Evolutionary conservation across 2,888 invertebrate genomes (phyloP).

Genomic region (Ophonus ardosiacus): DNA sequence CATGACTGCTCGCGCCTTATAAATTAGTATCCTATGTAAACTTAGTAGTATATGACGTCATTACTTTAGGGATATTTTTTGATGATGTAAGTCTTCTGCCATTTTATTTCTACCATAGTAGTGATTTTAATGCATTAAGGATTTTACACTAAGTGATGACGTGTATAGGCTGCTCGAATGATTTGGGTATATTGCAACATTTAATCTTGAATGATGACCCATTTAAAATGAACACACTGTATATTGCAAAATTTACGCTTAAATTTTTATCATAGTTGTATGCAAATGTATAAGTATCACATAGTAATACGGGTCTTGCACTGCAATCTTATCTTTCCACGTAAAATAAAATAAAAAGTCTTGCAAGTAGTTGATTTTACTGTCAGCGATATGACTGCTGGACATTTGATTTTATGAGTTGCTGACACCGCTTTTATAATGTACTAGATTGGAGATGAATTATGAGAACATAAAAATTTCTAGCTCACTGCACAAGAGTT

Average conservation of each 20-base stretch:
- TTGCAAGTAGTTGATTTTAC: background rate
- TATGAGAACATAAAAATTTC: slow-evolving; percentile 17
- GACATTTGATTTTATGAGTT: slow-evolving; percentile 19
- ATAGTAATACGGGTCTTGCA: background rate
- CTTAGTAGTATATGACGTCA: too few relatives aligned
- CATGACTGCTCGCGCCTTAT: too few relatives aligned
- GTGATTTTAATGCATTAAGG: too few relatives aligned
- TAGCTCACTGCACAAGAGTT: background rate
- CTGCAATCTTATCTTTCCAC: background rate
- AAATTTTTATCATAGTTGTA: background rate
- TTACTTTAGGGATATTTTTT: too few relatives aligned
- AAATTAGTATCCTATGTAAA: too few relatives aligned
- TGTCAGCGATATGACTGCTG: background rate
- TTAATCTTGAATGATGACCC: too few relatives aligned
- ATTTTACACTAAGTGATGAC: too few relatives aligned
- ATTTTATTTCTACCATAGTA: too few relatives aligned
- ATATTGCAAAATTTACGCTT: background rate
- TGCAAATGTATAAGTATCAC: background rate
- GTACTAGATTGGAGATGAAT: background rate
- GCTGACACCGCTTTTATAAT: slow-evolving; percentile 13
- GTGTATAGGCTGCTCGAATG: too few relatives aligned
- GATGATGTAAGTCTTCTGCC: too few relatives aligned
- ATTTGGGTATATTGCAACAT: too few relatives aligned
- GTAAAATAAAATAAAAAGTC: background rate
- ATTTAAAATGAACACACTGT: too few relatives aligned